A percentile compares a stretch with the other conserved stretches of the same genome.
Conservation (phyloP, 2,113 vertebrate genomes). For the Macroglossus sobrinus region DNA sequence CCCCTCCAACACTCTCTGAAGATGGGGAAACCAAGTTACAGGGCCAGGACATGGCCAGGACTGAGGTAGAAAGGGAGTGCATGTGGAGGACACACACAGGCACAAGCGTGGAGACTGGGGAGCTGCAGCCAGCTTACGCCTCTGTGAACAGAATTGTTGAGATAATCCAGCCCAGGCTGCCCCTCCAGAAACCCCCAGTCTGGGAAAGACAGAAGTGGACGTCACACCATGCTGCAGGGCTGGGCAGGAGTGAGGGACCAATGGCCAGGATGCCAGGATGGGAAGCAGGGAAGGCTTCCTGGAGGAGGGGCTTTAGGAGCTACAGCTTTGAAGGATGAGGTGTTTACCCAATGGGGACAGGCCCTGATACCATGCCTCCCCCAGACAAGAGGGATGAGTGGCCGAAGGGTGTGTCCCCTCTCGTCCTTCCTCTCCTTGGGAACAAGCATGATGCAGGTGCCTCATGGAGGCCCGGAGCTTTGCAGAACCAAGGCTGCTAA, state of each 20-base stretch:
- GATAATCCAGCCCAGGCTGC: too few relatives aligned
- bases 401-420: too few relatives aligned
- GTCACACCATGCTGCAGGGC: not conserved
- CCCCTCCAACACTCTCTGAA: not conserved
- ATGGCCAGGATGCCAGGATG: not conserved
- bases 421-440: not conserved
- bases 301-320: not conserved
- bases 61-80: not conserved
- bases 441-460: not conserved
- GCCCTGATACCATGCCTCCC: not conserved
- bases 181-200: not conserved
- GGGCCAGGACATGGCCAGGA: not conserved
- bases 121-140: not conserved
- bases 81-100: accelerated
- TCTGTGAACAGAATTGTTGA: not conserved
- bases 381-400: not conserved
- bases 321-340: conserved; percentile 16
- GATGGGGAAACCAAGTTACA: not conserved
- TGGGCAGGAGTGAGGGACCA: not conserved
- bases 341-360: not conserved
- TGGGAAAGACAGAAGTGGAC: not conserved
- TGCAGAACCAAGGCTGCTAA: not conserved
- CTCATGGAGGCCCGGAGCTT: not conserved
- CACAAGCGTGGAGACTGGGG: not conserved
- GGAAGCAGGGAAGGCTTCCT: not conserved